Base-by-base conservation (phyloP, 2,888 invertebrate genomes). In the Cremastinae sp. region DNA sequence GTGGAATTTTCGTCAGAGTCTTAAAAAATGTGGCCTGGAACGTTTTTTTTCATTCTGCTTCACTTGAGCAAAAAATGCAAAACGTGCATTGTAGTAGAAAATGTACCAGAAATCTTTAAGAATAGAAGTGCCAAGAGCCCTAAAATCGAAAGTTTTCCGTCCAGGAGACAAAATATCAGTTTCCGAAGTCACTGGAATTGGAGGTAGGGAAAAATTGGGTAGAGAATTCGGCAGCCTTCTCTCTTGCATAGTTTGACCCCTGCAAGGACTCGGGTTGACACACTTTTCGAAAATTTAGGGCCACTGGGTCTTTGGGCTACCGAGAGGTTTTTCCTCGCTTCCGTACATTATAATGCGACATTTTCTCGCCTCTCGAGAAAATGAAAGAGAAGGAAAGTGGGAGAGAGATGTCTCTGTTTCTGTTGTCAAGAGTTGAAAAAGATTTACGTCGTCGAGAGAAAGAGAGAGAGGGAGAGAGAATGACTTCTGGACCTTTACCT, bases 281-380 rank as follows among this genome's bases (percentile, higher is more conserved):
- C 78, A 79, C 79, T 80, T 83, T 82, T 83, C 7, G 69, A 78
- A 80, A 81, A 82, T 81, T 83, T 79, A 80, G 80, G 79, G 78
- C 79, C 78, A 82, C 69, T 81, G 68, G 82, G 81, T 81, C 78
- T 80, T 74, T 79, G 78, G 81, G 80, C 55, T 71, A 73, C 71
- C 70, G 51, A 7, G 18, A 68, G 72, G 49, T 62, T 28, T 49
- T 18, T 37, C 51, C 12, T 51, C 53, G 64, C 73, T 68, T 73
- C 73, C 76, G 76, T 69, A 28, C 72, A 58, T 68, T 53, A 62
- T 58, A 68, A 66, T 68, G 59, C 39, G 51, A 53, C 58, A 51
- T 41, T 49, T 35, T n/a, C 49, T 35, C 43, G 10, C n/a, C 5
- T 22, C 43, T 22, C 37, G 28, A 28, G 28, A 2, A 28, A n/a